Evolutionary conservation across 2,888 invertebrate genomes (phyloP).

Genomic region (Lutraria lutraria): DNA sequence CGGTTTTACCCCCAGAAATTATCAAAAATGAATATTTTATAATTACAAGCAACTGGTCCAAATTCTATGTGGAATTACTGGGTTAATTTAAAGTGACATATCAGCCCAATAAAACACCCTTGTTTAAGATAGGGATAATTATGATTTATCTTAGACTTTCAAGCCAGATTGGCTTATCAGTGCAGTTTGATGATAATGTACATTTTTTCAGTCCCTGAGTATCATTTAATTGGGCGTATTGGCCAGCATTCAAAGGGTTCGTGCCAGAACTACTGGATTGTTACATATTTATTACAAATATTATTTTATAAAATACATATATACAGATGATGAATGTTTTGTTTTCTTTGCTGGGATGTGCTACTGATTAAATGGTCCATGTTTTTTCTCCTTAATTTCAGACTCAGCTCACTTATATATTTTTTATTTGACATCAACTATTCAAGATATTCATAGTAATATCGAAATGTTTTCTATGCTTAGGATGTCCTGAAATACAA

Average conservation of each 20-base stretch:
- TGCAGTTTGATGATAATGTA: conserved; percentile 39
- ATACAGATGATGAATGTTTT: neutral
- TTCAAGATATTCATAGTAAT: too few species aligned
- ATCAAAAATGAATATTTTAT: conserved; percentile 64
- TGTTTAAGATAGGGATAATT: conserved; percentile 67
- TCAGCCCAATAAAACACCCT: conserved; percentile 55
- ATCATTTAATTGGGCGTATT: conserved; percentile 39
- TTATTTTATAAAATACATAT: conserved; percentile 16
- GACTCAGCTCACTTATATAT: neutral
- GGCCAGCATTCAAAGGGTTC: conserved; percentile 37
- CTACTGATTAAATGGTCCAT: conserved; percentile 6
- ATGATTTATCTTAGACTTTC: conserved; percentile 67
- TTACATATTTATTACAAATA: conserved; percentile 27
- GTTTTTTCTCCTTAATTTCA: too few species aligned
- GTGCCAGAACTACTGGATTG: conserved; percentile 28
- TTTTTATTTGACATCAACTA: too few species aligned
- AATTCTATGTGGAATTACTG: conserved; percentile 50
- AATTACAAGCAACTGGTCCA: conserved; percentile 60
- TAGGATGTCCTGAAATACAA: too few species aligned
- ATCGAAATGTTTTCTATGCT: too few species aligned
- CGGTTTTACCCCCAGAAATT: conserved; percentile 19
- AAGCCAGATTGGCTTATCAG: conserved; percentile 43
- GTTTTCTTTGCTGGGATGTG: neutral
- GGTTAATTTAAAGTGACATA: conserved; percentile 64
- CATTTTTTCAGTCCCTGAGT: conserved; percentile 36